Conservation (phyloP, 2,888 invertebrate genomes). For the Hypena proboscidalis region DNA sequence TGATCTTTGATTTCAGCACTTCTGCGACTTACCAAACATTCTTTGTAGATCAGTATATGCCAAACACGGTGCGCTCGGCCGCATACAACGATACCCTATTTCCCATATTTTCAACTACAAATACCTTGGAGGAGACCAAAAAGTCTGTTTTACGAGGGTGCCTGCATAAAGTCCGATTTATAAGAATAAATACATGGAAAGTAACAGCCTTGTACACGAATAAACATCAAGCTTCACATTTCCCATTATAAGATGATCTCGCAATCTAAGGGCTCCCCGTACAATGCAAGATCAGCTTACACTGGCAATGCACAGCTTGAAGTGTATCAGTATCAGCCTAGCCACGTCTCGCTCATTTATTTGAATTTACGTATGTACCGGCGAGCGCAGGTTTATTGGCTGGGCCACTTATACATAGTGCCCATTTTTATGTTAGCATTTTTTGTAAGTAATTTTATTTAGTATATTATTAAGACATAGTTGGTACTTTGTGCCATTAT, state of each 20-base stretch:
- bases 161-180: slow-evolving; percentile 64
- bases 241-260: too few relatives aligned
- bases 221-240: too few relatives aligned
- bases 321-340: too few relatives aligned
- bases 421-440: slow-evolving; percentile 29
- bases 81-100: slow-evolving; percentile 38
- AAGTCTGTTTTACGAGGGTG: slow-evolving; percentile 60
- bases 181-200: slow-evolving; percentile 65
- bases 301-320: too few relatives aligned
- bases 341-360: slow-evolving; percentile 46
- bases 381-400: slow-evolving; percentile 37
- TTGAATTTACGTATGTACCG: slow-evolving; percentile 50
- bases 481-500: too few relatives aligned
- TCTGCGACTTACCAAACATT: too few relatives aligned
- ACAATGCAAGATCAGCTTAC: too few relatives aligned
- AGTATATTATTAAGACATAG: slow-evolving; percentile 17
- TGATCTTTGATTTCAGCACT: too few relatives aligned
- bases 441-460: slow-evolving; percentile 34
- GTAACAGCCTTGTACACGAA: slow-evolving; percentile 47
- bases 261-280: too few relatives aligned
- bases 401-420: slow-evolving; percentile 18
- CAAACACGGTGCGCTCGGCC: slow-evolving; percentile 19
- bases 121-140: slow-evolving; percentile 49
- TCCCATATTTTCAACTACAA: slow-evolving; percentile 45
- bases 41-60: slow-evolving; percentile 28